A percentile compares a stretch with the other conserved stretches of the same genome.
Evolutionary conservation across 2,888 invertebrate genomes (phyloP).

Genomic region (Seira musarum): DNA sequence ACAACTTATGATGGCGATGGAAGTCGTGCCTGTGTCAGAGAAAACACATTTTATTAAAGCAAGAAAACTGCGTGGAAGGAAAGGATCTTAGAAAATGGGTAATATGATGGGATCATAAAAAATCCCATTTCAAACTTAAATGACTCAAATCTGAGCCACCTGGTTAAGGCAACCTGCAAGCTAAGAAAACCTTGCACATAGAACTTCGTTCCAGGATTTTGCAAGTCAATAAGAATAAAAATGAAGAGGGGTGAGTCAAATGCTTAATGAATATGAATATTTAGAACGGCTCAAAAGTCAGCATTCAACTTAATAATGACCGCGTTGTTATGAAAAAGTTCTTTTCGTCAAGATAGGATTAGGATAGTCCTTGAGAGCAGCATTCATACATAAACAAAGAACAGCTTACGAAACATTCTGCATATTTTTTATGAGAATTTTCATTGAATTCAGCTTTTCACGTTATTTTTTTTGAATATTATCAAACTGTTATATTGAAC

Average conservation of each 20-base stretch:
- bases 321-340: neutral
- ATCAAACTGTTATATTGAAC: too few species aligned
- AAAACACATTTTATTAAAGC: neutral
- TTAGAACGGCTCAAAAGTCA: conserved; percentile 9
- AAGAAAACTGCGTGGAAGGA: neutral
- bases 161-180: conserved; percentile 17
- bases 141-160: conserved; percentile 46
- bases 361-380: neutral
- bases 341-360: neutral
- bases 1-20: neutral
- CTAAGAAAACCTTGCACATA: conserved; percentile 15
- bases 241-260: conserved; percentile 7
- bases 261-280: conserved; percentile 59
- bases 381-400: too few species aligned
- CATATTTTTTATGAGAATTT: too few species aligned
- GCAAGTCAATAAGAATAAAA: conserved; percentile 22
- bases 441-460: too few species aligned
- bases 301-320: neutral
- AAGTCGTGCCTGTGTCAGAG: neutral
- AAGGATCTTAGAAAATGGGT: conserved; percentile 32
- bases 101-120: conserved; percentile 47
- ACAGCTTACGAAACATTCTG: too few species aligned
- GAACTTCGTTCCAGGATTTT: conserved; percentile 13
- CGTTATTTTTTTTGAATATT: too few species aligned
- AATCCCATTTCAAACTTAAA: conserved; percentile 49